phyloP scores from a whole-genome alignment of 2,888 invertebrate species.

The Elmis aenea region DNA sequence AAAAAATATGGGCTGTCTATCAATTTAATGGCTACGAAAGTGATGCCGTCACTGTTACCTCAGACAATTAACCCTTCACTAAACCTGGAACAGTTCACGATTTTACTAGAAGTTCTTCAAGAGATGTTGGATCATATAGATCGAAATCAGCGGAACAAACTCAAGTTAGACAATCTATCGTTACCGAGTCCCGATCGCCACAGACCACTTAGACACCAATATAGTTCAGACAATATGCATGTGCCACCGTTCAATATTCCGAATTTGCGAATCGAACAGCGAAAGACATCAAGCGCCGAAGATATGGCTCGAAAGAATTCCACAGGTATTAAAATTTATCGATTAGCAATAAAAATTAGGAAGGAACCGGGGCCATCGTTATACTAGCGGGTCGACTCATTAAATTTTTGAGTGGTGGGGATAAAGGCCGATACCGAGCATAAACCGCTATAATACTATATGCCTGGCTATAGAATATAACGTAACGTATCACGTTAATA shows the following conservation, averaged over 20 bases:
- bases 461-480: too few species aligned
- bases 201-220: conserved; percentile 71
- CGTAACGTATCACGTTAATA: too few species aligned
- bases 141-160: conserved; percentile 80
- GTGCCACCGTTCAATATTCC: conserved; percentile 82
- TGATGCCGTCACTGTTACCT: conserved; percentile 88
- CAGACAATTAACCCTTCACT: conserved; percentile 86
- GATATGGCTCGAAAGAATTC: conserved; percentile 88
- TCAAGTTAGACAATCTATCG: conserved; percentile 77
- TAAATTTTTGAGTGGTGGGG: too few species aligned
- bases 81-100: conserved; percentile 75
- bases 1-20: conserved; percentile 86
- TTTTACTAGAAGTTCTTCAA: conserved; percentile 76
- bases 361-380: too few species aligned
- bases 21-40: conserved; percentile 87
- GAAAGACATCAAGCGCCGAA: conserved; percentile 86
- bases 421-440: too few species aligned
- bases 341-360: too few species aligned
- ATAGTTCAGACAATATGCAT: conserved; percentile 81
- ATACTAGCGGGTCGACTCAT: too few species aligned
- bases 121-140: conserved; percentile 91
- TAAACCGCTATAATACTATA: too few species aligned
- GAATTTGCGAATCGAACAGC: conserved; percentile 78
- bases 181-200: conserved; percentile 72
- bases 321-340: too few species aligned